These are phyloP conservation scores for Canis aureus DNA, from an alignment of 2,113 vertebrate species.

Conservation along the genomic window DNA sequence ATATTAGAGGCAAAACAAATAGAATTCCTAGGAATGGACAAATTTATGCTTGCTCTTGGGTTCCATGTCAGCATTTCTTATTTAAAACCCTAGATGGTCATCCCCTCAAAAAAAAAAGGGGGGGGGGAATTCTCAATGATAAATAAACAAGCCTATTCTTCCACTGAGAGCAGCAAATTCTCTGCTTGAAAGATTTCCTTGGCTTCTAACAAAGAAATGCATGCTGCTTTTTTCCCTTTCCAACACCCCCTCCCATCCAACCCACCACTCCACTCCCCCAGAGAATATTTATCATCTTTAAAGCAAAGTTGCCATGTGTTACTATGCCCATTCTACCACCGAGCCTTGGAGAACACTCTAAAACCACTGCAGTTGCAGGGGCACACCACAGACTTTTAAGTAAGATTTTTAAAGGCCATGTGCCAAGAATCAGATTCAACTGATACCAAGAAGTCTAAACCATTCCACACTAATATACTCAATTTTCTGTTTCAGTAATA, in stretches of 20 bases:
- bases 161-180: neutral
- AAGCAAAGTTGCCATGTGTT: conserved; percentile 10
- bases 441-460: neutral
- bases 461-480: neutral
- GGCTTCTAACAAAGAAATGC: neutral
- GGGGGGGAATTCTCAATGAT: neutral
- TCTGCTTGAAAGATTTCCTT: conserved; percentile 36
- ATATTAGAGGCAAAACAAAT: neutral
- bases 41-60: neutral
- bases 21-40: neutral
- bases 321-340: neutral
- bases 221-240: neutral
- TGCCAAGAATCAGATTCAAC: neutral
- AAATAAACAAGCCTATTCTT: neutral
- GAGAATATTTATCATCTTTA: conserved; percentile 49
- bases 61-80: conserved; percentile 36
- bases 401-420: neutral
- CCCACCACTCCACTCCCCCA: neutral
- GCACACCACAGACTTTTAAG: neutral
- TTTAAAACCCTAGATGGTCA: neutral
- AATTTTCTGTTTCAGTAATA: neutral
- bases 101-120: neutral
- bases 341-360: neutral
- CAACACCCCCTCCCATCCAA: neutral
- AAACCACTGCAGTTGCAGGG: neutral